Evolutionary conservation across 2,797 vertebrate species (phyloP).

Genomic region (Manis pentadactyla): DNA sequence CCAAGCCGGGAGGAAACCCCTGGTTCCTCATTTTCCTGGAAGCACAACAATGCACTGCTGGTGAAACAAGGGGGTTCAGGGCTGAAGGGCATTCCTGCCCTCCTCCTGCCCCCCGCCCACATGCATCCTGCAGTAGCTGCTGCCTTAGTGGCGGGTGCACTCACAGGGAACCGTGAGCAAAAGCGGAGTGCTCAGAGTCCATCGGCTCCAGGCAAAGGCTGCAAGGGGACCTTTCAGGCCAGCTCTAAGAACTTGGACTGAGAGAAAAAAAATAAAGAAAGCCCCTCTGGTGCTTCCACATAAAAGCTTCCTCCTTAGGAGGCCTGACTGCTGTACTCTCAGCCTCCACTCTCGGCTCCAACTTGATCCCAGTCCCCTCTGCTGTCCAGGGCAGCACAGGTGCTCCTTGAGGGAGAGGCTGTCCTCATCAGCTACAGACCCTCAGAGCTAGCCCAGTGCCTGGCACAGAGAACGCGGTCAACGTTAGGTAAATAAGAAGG

Average conservation of each 20-base stretch:
- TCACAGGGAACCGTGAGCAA: background rate
- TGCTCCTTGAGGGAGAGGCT: accelerated
- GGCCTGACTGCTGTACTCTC: background rate
- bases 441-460: background rate
- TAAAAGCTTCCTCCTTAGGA: background rate
- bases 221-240: background rate
- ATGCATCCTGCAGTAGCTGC: background rate
- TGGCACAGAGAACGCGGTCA: background rate
- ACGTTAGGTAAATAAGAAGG: background rate
- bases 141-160: background rate
- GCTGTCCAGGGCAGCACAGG: background rate
- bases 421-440: background rate
- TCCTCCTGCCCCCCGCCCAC: background rate
- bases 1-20: background rate
- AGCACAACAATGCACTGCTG: background rate
- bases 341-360: background rate
- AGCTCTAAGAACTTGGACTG: background rate
- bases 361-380: background rate
- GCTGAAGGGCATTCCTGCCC: background rate
- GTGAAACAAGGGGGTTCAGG: background rate
- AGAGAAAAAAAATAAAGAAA: background rate
- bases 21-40: slow-evolving; percentile 43
- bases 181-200: background rate
- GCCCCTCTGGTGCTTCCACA: background rate
- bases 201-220: background rate